Evolutionary conservation across 2,113 vertebrate genomes (phyloP).

Genomic region (Lagopus leucura): DNA sequence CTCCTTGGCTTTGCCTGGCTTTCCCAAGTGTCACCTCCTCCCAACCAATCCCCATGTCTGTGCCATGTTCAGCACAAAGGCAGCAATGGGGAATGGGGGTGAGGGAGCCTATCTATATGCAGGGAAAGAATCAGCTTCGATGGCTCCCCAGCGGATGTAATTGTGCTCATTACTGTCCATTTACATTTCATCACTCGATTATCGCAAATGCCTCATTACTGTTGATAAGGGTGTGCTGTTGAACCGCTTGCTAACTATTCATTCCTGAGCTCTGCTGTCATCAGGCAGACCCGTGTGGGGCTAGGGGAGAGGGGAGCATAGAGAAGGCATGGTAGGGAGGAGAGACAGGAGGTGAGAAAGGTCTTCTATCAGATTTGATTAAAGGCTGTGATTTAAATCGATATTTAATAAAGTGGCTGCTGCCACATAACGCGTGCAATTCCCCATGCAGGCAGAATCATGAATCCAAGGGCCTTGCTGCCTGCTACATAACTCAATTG

Average conservation of each 20-base stretch:
- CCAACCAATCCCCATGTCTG: background rate
- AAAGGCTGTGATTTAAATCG: constrained; percentile 90
- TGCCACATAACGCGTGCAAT: constrained; percentile 82
- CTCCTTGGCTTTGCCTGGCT: constrained; percentile 41
- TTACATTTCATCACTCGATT: constrained; percentile 95
- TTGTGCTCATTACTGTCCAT: constrained; percentile 93
- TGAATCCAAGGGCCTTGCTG: constrained; percentile 72
- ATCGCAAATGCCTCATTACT: constrained; percentile 86
- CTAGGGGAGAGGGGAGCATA: constrained; percentile 10
- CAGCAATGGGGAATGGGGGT: constrained; percentile 68
- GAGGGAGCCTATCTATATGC: constrained; percentile 83
- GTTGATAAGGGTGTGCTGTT: constrained; percentile 79
- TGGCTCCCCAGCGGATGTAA: constrained; percentile 87
- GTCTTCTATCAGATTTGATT: constrained; percentile 87
- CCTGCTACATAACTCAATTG: constrained; percentile 83
- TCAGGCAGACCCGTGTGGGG: background rate
- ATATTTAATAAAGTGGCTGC: constrained; percentile 92
- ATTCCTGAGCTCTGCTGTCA: constrained; percentile 75
- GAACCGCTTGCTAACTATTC: constrained; percentile 77
- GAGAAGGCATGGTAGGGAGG: constrained; percentile 23
- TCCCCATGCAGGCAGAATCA: constrained; percentile 81
- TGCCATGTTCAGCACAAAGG: background rate
- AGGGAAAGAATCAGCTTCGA: constrained; percentile 80
- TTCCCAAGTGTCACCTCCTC: constrained; percentile 9
- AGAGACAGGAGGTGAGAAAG: constrained; percentile 75